Conservation (phyloP, 2,888 invertebrate genomes). For the Leistus spinibarbis region DNA sequence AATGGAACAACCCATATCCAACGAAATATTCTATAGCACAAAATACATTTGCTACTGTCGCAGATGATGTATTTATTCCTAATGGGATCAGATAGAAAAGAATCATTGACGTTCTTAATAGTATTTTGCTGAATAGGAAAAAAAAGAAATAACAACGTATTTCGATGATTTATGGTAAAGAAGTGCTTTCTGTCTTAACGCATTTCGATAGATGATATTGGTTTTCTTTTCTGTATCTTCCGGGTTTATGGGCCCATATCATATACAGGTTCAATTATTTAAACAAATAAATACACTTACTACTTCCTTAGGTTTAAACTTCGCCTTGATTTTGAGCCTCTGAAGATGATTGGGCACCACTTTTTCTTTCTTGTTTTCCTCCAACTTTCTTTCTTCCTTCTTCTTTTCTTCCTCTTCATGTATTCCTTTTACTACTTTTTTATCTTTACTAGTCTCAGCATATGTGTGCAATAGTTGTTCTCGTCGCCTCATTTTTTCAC, state of each 20-base stretch:
- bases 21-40: not conserved
- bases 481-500: constrained; percentile 73
- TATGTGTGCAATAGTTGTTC: constrained; percentile 42
- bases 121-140: not conserved
- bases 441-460: constrained; percentile 18
- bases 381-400: constrained; percentile 5
- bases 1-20: not conserved
- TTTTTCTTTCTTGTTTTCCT: constrained; percentile 36
- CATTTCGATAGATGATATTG: not conserved
- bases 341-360: constrained; percentile 74
- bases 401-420: constrained; percentile 4
- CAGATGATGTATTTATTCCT: constrained; percentile 14
- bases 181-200: not conserved
- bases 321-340: constrained; percentile 66
- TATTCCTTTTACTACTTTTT: constrained; percentile 22
- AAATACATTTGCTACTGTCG: constrained; percentile 4
- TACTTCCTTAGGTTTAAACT: constrained; percentile 48
- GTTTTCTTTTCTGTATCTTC: too few relatives aligned
- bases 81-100: constrained; percentile 14
- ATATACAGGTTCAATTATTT: not conserved
- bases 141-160: not conserved
- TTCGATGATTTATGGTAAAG: constrained; percentile 6
- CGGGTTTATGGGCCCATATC: too few relatives aligned
- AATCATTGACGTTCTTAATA: constrained; percentile 5
- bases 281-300: constrained; percentile 43